A percentile compares a stretch with the other conserved stretches of the same genome.
Evolutionary conservation across 2,888 invertebrate species (phyloP).

Genomic region (Pachliopta kotzebuea): DNA sequence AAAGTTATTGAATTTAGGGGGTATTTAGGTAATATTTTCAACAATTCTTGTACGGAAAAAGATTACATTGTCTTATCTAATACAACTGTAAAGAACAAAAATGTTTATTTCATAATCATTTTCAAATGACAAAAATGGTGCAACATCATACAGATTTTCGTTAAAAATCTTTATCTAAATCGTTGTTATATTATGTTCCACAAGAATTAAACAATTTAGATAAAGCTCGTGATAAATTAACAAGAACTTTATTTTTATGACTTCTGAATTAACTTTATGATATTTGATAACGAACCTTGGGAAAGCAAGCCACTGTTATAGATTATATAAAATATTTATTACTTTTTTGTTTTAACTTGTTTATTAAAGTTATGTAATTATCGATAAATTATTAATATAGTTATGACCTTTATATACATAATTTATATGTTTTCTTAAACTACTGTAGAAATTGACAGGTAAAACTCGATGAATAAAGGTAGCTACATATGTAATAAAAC

Average conservation of each 20-base stretch:
- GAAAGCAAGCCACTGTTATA: background rate
- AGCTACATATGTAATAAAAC: background rate
- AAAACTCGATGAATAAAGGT: background rate
- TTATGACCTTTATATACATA: too few relatives aligned
- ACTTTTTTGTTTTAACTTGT: background rate
- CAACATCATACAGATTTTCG: background rate
- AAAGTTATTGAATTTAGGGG: background rate
- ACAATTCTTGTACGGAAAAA: background rate
- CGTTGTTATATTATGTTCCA: background rate
- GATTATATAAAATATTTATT: background rate
- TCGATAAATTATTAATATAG: too few relatives aligned
- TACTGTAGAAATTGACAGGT: too few relatives aligned
- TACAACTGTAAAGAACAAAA: background rate
- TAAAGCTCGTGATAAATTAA: conserved; percentile 2
- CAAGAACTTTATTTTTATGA: conserved; percentile 1
- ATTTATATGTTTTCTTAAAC: too few relatives aligned
- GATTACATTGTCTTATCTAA: background rate
- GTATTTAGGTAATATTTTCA: background rate
- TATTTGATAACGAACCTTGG: background rate
- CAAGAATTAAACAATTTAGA: background rate
- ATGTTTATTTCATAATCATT: too few relatives aligned
- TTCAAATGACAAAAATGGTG: too few relatives aligned
- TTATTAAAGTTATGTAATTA: background rate
- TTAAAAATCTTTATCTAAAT: background rate
- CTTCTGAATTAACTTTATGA: conserved; percentile 2